Evolutionary conservation across 1,140 invertebrate species (phyloP), one percentile per base, ranked within the genome.

Genomic region (Tetramorium alpestre): DNA sequence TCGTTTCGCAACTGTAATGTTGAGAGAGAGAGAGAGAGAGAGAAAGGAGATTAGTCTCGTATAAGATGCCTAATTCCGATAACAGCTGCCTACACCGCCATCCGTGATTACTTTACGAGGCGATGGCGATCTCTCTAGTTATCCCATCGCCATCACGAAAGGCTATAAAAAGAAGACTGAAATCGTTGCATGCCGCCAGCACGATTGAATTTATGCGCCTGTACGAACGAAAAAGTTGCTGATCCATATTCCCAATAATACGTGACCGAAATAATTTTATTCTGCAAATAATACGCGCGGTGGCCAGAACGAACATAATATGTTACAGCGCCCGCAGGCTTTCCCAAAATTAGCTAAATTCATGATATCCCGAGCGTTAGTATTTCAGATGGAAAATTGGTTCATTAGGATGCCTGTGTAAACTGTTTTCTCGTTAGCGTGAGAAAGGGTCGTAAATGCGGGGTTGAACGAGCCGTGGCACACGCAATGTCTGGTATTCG

Each of bases 401-500:
- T 67, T 88, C 44, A 49, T 90, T 77, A 62, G 25, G 51, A 86
- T 81, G 41, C 33, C 28, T 41, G 56, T 72, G 85, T 69, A 80
- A 85, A 89, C 44, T 54, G 62, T 56, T 77, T 38, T 85, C 64
- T 22, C 25, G 76, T 77, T 92, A 87, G 91, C 91, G 90, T 92
- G 91, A 88, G 84, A 87, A 90, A 51, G 75, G 60, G 73, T 78
- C 86, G 81, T 92, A 90, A 81, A 88, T 77, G 67, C 81, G 90
- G 89, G 67, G 91, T 90, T 92, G 88, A 92, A 92, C 90, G 86
- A 89, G 89, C 89, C 76, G 18, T 70, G 81, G 81, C 72, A 85
- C 92, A 92, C 87, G 92, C 92, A 91, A 92, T 73, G 88, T 89
- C 82, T 90, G 82, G 44, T 73, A 88, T 78, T 90, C 76, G 64